Evolutionary conservation across 2,888 invertebrate genomes (phyloP), one percentile per base, ranked within the genome.

Genomic region (Harpagoxenus sublaevis): DNA sequence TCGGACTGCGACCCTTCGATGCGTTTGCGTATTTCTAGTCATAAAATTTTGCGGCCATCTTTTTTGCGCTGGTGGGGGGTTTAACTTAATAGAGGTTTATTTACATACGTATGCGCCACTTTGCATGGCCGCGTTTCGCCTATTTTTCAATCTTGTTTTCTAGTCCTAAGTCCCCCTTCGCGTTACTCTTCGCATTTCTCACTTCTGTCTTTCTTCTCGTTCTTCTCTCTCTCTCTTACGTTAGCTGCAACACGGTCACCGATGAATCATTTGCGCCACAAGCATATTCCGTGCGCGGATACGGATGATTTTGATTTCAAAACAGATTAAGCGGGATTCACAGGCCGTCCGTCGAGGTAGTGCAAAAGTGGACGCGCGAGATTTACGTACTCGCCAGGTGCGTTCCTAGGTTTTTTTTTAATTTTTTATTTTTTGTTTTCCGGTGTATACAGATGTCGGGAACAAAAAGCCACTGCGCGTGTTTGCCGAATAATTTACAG

Each of bases 401-500:
- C 60, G 60, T n/a, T 60, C 8, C 79, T 81, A 71, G 35, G 65
- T 77, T 48, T 15, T 42, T 53, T 35, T 35, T 65, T 35, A n/a
- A 39, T 23, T 71, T 53, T 45, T 51, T 65, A 39, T 63, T 70
- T 57, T 70, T 42, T 42, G n/a, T 42, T 66, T 31, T 28, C 45
- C 48, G 9, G 18, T 70, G 48, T 79, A 79, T 79, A 79, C 84
- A 81, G 60, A 81, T 71, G 45, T 63, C 28, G 42, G 31, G 45
- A 70, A 79, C 75, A 62, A 87, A 84, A 83, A 83, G 74, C 73
- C 85, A 63, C 57, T 31, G 35, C 28, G 35, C 79, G 84, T 88
- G 87, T 87, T 86, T 84, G 85, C 77, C 86, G 77, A 87, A 88
- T 89, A 88, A 88, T 90, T 90, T 86, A 86, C 78, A 89, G 88